Evolutionary conservation across 2,113 vertebrate genomes (phyloP), one percentile per base, ranked within the genome.

Genomic region (Sarotherodon lohbergeri): DNA sequence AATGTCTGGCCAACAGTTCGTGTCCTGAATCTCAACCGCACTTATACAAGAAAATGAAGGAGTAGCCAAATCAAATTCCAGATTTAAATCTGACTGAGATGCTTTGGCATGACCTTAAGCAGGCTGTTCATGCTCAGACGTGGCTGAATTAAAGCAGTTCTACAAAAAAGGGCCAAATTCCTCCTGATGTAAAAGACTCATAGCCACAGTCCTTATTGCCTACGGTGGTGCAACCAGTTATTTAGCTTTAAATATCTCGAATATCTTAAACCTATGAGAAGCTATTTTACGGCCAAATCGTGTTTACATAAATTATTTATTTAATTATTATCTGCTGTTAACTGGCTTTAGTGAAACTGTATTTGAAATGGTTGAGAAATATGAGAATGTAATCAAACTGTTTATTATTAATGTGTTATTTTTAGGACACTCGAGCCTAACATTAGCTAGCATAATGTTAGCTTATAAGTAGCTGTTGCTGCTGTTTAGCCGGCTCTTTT

Each of bases 331-430:
- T 61, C 61, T 39, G 61, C 61, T 66, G 10, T 39, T 66, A 66
- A 13, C 61, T 66, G 34, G 6, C 34, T 66, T 66, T 66, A 39
- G 61, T 39, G 34, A 39, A 39, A 66, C 61, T 66, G 10, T 22
- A 39, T 39, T 66, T 66, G 61, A 66, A 66, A 66, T 39, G 10
- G 61, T 22, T 39, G 61, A 39, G 19, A 66, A 66, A 5, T 66
- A 34, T 39, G 32, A 66, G 61, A 66, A 22, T 39, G 6, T 66
- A 39, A 66, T 39, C 61, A 66, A 3, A 66, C 61, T 39, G 61
- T 39, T 66, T 66, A 66, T 66, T 66, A 66, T 22, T 39, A 66
- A 39, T 66, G 34, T 66, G 19, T 66, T 66, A 34, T 66, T 66
- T 66, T 66, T 66, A 66, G 34, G 34, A 66, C 61, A 22, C 61